phyloP scores from a whole-genome alignment of 35 echinoderm and acorn worm species.

The Acanthaster planci region DNA sequence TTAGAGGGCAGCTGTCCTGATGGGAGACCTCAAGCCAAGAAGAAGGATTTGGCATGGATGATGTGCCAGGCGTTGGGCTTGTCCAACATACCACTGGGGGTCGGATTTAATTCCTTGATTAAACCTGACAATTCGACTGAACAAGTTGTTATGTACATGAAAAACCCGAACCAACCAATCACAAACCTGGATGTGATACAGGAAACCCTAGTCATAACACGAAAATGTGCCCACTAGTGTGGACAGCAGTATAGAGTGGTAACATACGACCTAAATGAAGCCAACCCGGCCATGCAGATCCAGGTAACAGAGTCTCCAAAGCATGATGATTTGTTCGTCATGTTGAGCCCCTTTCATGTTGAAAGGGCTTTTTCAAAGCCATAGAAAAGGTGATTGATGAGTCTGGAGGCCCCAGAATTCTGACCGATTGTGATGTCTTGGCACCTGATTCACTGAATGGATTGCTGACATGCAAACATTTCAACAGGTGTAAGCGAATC shows the following conservation, averaged over 20 bases:
- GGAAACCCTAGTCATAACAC: conserved; percentile 27
- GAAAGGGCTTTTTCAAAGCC: conserved; percentile 22
- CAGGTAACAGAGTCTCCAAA: conserved; percentile 7
- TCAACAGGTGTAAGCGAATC: conserved; percentile 40
- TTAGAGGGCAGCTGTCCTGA: neutral
- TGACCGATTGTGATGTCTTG: conserved; percentile 30
- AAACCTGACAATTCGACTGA: conserved; percentile 17
- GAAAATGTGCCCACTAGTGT: conserved; percentile 37
- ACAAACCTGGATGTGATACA: conserved; percentile 32
- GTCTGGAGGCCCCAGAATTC: conserved; percentile 41
- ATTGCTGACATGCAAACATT: conserved; percentile 37
- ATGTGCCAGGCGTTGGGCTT: too few species aligned
- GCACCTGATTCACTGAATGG: conserved; percentile 46
- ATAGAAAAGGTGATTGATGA: conserved; percentile 30
- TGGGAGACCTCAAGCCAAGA: neutral
- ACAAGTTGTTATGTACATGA: conserved; percentile 39
- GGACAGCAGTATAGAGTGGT: conserved; percentile 14
- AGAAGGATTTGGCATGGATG: neutral
- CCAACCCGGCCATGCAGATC: conserved; percentile 46
- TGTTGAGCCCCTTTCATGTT: conserved; percentile 43
- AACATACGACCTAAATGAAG: conserved; percentile 31
- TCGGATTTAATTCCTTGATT: conserved; percentile 23
- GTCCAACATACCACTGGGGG: too few species aligned
- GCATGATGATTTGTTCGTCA: conserved; percentile 52
- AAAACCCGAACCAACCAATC: conserved; percentile 17